Evolutionary conservation across 1,140 invertebrate species (phyloP), one percentile per base, ranked within the genome.

Genomic region (Antheraea pernyi): DNA sequence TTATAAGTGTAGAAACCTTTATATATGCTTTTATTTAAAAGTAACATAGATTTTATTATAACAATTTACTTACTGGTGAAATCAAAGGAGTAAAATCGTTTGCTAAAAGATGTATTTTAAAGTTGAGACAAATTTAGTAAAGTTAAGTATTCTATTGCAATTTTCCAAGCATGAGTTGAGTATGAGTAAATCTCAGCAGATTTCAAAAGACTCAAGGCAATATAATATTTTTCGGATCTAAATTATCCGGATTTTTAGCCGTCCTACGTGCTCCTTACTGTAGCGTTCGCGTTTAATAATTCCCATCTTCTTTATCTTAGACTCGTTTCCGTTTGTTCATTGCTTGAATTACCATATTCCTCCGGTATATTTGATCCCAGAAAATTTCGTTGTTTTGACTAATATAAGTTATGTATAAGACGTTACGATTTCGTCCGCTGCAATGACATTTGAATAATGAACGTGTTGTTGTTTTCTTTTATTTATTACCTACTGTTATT

Each of bases 291-390:
- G 46, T 53, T 53, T 53, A 53, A 53, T 53, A 53, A 53, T 64
- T 42, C 16, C n/a, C 62, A 42, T 37, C 46, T 64, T 64, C 36
- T 37, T 36, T 64, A 37, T 64, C 10, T 64, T 30, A 64, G n/a
- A n/a, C 62, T 30, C 37, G n/a, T 42, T 11, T 64, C 46, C 62
- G 62, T 19, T 64, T 64, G 30, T 64, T 64, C 22, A 64, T 64
- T 64, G 37, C 62, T 18, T 39, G 62, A 64, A 64, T 64, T 64
- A 64, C 62, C 62, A 64, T 64, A 64, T 64, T 64, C 19, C 37
- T 36, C n/a, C 16, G 46, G 16, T 0, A 39, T 18, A 42, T 64
- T 11, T 64, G 22, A 64, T 42, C 5, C 13, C 0, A 13, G 46
- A 9, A 42, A 36, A 16, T 37, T 64, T 37, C 62, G 30, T 63